A percentile compares a stretch with the other conserved stretches of the same genome.
Evolutionary conservation across 1,140 invertebrate species (phyloP).

Genomic region (Phymorhynchus buccinoides): DNA sequence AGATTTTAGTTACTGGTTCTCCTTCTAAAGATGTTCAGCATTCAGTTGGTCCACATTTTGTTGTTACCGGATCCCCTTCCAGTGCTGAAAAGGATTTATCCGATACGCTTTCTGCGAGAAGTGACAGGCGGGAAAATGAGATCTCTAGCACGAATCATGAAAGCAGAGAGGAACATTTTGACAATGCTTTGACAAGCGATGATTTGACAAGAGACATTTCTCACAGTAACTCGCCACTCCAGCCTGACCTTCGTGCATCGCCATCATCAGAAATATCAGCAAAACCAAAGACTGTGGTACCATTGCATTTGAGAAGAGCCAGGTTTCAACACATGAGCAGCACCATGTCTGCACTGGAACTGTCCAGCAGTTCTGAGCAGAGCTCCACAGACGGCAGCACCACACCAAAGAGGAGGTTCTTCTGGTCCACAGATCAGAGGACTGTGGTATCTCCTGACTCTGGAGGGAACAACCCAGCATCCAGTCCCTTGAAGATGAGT

Average conservation of each 20-base stretch:
- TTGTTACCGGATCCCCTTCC: background rate
- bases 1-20: background rate
- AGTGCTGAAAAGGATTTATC: background rate
- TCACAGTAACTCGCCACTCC: background rate
- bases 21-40: too few relatives aligned
- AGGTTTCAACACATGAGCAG: background rate
- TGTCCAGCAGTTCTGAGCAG: constrained; percentile 12
- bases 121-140: too few relatives aligned
- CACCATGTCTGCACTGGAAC: background rate
- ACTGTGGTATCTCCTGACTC: background rate
- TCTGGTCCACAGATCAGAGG: background rate
- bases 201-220: background rate
- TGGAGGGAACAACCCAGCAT: background rate
- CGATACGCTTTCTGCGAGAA: too few relatives aligned
- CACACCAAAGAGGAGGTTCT: background rate
- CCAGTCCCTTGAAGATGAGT: background rate
- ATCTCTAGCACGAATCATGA: too few relatives aligned
- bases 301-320: background rate
- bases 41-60: too few relatives aligned
- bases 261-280: background rate
- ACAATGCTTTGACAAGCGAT: too few relatives aligned
- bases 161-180: background rate
- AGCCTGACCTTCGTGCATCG: background rate
- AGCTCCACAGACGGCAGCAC: background rate
- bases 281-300: background rate